Conservation (phyloP, 2,888 invertebrate species). For the Luperina testacea region DNA sequence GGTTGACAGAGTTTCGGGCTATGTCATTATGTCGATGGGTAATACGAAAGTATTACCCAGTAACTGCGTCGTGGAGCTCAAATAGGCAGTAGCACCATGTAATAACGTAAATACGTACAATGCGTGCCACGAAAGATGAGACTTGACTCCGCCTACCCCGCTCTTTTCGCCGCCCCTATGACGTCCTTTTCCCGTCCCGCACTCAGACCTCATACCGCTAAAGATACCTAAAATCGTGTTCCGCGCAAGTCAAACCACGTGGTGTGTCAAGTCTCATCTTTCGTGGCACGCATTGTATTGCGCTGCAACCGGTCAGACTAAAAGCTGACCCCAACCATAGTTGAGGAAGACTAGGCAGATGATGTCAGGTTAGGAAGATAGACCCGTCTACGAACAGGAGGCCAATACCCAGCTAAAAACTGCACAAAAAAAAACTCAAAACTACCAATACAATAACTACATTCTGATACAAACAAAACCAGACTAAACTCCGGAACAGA, state of each 20-base stretch:
- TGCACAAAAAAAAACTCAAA: not conserved
- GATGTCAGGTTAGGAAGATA: not conserved
- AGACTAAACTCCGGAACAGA: conserved; percentile 17
- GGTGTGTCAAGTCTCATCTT: too few species aligned
- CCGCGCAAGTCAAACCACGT: too few species aligned
- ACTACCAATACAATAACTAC: not conserved
- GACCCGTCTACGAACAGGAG: not conserved
- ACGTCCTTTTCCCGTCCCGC: too few species aligned
- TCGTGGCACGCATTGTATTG: too few species aligned
- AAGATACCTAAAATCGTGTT: too few species aligned
- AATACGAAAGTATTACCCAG: not conserved
- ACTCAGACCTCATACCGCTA: too few species aligned
- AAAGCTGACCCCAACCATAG: not conserved
- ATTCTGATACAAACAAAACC: conserved; percentile 1
- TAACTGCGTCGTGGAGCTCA: not conserved
- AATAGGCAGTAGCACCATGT: not conserved
- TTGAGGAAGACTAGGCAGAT: not conserved
- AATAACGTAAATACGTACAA: too few species aligned
- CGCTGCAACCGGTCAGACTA: not conserved
- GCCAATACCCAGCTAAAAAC: not conserved
- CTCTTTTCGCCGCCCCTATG: too few species aligned
- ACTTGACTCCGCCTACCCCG: too few species aligned
- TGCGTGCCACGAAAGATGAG: too few species aligned
- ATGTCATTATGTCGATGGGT: not conserved
- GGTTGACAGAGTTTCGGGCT: not conserved